Base-by-base conservation (phyloP, 1,140 invertebrate species). In the Manduca sexta region DNA sequence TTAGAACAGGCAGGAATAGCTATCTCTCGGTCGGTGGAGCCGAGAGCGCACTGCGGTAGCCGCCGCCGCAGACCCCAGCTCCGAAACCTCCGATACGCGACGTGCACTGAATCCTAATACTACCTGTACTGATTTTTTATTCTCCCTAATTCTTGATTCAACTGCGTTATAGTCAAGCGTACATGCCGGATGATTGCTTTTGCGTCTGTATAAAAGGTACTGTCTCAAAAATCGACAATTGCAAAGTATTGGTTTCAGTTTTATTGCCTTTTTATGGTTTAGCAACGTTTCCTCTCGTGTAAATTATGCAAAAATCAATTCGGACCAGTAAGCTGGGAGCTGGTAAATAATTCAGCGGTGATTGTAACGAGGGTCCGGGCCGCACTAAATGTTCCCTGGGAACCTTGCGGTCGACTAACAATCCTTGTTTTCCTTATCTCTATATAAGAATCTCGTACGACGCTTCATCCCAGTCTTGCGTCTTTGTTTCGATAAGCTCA, bases 111-210 rank as follows among this genome's bases (percentile, higher is more conserved):
- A 78, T 83, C 64, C 67, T 56, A 74, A 84, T 77, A 74, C 31
- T 50, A 52, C 55, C 64, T 78, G 75, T 76, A 83, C 79, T 78
- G 79, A 81, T 84, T 82, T 82, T 82, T 82, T 71, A 74, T 50
- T 72, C 67, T 80, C 64, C 69, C 67, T 68, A 66, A 67, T 65
- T 71, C 66, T 74, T 73, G 74, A 83, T 84, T 78, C 74, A 61
- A 69, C 75, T 77, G 73, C 21, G 21, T 26, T 26, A 26, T 26
- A 26, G 4, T 8, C 4, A 8, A 42, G 46, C 49, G 45, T 44
- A 41, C 35, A 35, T 35, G 30, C 26, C 46, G 45, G 49, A 26
- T 0, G 21, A 26, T 26, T 26, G 21, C 21, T 26, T 26, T 26
- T 8, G 21, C 21, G 8, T 26, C 21, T 26, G 8, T 26, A 5